phyloP scores from a whole-genome alignment of 2,113 vertebrate genomes.

The Chinchilla lanigera region DNA sequence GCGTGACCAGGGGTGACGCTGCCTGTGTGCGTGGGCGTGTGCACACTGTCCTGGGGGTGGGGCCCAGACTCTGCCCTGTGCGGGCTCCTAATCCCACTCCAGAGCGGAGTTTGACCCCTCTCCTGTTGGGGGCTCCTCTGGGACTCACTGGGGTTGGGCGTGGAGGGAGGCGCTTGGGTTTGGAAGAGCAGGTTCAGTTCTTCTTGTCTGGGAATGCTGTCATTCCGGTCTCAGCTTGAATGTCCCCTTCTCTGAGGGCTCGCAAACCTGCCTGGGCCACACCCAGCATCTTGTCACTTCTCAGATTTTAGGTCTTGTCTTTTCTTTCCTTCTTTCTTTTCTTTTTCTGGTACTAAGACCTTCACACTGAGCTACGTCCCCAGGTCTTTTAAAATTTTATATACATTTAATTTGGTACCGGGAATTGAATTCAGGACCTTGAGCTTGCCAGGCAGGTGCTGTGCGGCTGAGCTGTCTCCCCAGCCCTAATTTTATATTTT shows the following conservation, averaged over 20 bases:
- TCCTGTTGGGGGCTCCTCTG: not conserved
- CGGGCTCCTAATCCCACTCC: not conserved
- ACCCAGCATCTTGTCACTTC: not conserved
- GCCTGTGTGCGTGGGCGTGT: not conserved
- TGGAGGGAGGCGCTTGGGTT: not conserved
- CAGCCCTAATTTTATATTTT: not conserved
- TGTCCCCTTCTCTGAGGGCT: not conserved
- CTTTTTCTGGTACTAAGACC: not conserved
- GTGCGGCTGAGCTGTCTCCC: too few relatives aligned
- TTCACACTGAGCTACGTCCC: not conserved
- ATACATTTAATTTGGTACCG: too few relatives aligned
- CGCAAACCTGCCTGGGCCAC: not conserved
- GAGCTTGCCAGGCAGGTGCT: too few relatives aligned
- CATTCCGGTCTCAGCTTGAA: not conserved
- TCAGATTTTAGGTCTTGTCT: not conserved
- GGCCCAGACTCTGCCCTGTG: not conserved
- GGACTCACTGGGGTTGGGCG: not conserved
- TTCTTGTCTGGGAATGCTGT: not conserved
- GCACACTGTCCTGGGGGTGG: not conserved
- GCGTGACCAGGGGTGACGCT: not conserved
- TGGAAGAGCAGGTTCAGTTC: not conserved
- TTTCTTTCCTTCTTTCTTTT: too few relatives aligned
- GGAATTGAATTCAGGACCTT: too few relatives aligned
- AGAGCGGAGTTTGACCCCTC: not conserved
- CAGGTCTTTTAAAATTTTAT: too few relatives aligned